A percentile compares a stretch with the other conserved stretches of the same genome.
These are phyloP conservation scores for Pseudocheirus occidentalis DNA, from an alignment of 2,797 vertebrate genomes.

Conservation along the genomic window DNA sequence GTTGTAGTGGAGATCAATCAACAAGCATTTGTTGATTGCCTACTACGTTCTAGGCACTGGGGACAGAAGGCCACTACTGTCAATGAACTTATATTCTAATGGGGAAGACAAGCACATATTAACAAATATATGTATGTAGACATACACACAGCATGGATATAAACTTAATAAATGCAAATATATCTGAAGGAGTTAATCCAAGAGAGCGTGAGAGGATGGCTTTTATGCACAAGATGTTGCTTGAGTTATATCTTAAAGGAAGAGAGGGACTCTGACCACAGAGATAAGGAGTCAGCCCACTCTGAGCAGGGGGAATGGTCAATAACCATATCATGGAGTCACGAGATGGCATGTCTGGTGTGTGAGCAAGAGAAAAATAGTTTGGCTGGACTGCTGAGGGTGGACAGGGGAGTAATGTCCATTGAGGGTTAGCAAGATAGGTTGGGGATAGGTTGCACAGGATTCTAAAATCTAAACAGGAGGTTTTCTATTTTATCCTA, in stretches of 20 bases:
- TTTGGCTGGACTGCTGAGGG: not conserved
- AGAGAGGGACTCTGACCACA: not conserved
- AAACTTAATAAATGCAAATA: not conserved
- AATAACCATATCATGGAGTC: too few species aligned
- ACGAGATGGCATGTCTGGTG: not conserved
- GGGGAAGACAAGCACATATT: not conserved
- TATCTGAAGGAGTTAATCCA: not conserved
- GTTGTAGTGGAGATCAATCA: not conserved
- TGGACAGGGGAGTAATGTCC: not conserved
- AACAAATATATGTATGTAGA: not conserved
- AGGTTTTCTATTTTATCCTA: not conserved
- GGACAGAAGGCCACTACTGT: not conserved
- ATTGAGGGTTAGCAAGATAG: accelerated
- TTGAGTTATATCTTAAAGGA: not conserved
- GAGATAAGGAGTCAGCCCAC: not conserved
- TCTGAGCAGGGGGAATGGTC: not conserved
- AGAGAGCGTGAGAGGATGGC: not conserved
- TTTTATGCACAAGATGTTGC: not conserved
- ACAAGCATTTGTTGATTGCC: not conserved
- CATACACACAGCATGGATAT: not conserved
- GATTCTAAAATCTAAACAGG: not conserved
- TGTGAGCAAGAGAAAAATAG: not conserved
- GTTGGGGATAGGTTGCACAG: not conserved
- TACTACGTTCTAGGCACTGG: not conserved
- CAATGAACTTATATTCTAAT: not conserved